A percentile compares a stretch with the other conserved stretches of the same genome.
Conservation (phyloP, 2,113 vertebrate genomes). For the Oryzias javanicus region DNA sequence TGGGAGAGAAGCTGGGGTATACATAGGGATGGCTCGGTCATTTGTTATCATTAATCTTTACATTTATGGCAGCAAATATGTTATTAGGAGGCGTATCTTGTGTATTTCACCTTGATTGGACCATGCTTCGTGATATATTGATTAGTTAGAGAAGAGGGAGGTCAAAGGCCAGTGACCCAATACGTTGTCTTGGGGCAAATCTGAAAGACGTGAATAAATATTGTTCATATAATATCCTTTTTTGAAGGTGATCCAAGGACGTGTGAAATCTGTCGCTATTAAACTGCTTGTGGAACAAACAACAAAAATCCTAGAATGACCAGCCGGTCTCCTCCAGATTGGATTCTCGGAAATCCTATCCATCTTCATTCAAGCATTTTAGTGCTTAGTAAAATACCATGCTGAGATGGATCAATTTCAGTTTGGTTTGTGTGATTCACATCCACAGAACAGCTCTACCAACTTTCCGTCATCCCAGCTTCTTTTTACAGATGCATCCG, state of each 20-base stretch:
- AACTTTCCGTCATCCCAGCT: conserved; percentile 11
- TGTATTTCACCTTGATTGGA: conserved; percentile 71
- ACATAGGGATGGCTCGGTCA: conserved; percentile 64
- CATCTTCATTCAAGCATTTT: conserved; percentile 70
- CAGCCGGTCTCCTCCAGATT: conserved; percentile 61
- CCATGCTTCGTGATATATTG: conserved; percentile 70
- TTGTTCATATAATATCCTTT: no score
- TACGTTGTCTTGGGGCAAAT: conserved; percentile 69
- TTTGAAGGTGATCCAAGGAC: conserved; percentile 63
- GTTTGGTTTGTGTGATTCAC: conserved; percentile 48
- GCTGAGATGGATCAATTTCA: conserved; percentile 53
- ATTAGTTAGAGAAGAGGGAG: conserved; percentile 54
- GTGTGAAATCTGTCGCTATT: conserved; percentile 60
- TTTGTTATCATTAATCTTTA: conserved; percentile 81
- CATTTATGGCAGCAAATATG: conserved; percentile 78
- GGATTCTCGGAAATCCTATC: conserved; percentile 67
- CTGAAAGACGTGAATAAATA: conserved; percentile 63
- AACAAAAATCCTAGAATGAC: conserved; percentile 66
- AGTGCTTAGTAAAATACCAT: conserved; percentile 59
- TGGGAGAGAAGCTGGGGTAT: conserved; percentile 59
- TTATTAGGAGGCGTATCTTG: conserved; percentile 73
- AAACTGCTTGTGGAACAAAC: conserved; percentile 47
- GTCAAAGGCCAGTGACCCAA: conserved; percentile 49
- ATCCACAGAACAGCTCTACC: conserved; percentile 16
- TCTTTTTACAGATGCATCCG: conserved; percentile 41